These are phyloP conservation scores for Pectinophora gossypiella DNA, from an alignment of 1,140 invertebrate genomes.

Conservation along the genomic window DNA sequence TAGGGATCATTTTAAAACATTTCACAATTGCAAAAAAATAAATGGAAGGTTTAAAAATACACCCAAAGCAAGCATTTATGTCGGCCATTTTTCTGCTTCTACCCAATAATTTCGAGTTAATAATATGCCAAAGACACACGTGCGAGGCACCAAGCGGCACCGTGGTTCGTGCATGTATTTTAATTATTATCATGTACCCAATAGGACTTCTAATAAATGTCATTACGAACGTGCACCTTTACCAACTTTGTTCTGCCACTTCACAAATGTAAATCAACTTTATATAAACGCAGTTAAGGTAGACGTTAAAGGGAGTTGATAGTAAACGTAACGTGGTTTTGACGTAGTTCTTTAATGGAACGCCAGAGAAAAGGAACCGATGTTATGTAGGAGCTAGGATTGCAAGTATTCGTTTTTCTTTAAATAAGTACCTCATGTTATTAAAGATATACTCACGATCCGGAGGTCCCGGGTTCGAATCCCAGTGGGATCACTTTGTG, in stretches of 20 bases:
- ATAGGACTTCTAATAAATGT: constrained; percentile 72
- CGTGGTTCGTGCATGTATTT: constrained; percentile 67
- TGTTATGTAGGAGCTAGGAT: too few species aligned
- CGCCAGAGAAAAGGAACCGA: constrained; percentile 46
- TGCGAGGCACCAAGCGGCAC: constrained; percentile 62
- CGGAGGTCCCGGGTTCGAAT: too few species aligned
- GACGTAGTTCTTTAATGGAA: constrained; percentile 67
- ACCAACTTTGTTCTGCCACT: neutral
- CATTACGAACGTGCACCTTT: constrained; percentile 56
- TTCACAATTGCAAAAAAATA: too few species aligned
- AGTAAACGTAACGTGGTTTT: constrained; percentile 26
- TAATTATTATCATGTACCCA: constrained; percentile 73
- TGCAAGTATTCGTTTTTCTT: too few species aligned
- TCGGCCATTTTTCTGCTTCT: constrained; percentile 37
- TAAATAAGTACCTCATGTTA: too few species aligned
- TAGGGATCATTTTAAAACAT: too few species aligned
- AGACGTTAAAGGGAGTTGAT: constrained; percentile 12
- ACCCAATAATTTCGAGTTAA: constrained; percentile 61
- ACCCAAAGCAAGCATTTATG: neutral
- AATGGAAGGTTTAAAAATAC: neutral
- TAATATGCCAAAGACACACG: constrained; percentile 57
- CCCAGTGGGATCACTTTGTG: too few species aligned
- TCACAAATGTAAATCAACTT: neutral
- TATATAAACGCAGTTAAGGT: constrained; percentile 16
- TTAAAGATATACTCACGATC: too few species aligned